A percentile compares a stretch with the other conserved stretches of the same genome.
Evolutionary conservation across 2,888 invertebrate species (phyloP).

Genomic region (Silvanus unidentatus): DNA sequence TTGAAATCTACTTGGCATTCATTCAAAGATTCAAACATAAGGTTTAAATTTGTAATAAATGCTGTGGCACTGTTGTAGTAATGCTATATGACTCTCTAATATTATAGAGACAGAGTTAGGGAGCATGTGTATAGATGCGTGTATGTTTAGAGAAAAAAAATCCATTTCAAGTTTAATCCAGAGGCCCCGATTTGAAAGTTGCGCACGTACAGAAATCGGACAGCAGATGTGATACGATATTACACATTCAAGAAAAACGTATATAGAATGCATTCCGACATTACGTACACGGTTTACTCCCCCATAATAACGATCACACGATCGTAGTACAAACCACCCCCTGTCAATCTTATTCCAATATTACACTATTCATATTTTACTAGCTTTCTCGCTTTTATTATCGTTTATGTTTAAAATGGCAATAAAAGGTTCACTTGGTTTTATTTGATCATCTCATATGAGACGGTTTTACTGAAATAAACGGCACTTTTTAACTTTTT

Average conservation of each 20-base stretch:
- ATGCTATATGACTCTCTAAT: conserved; percentile 31
- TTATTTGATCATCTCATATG: no score
- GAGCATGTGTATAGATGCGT: conserved; percentile 30
- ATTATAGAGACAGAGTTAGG: conserved; percentile 26
- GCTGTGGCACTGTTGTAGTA: conserved; percentile 5
- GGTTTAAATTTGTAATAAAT: conserved; percentile 7
- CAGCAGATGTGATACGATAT: conserved; percentile 41
- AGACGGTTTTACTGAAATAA: no score
- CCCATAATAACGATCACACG: conserved; percentile 27
- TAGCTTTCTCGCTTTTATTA: neutral
- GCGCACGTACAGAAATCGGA: conserved; percentile 40
- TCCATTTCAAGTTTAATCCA: conserved; percentile 39
- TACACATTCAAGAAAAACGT: conserved; percentile 23
- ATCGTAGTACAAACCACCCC: conserved; percentile 9
- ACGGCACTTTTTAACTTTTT: no score
- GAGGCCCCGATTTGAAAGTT: conserved; percentile 39
- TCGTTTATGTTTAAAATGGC: no score
- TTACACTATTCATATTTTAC: conserved; percentile 2
- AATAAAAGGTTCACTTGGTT: no score
- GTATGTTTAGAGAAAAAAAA: conserved; percentile 33
- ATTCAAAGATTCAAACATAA: neutral
- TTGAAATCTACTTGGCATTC: conserved; percentile 4
- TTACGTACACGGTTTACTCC: conserved; percentile 36
- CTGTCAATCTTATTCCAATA: conserved; percentile 22
- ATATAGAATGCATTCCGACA: conserved; percentile 15